Evolutionary conservation across 2,888 invertebrate species (phyloP).

Genomic region (Noctua janthe): DNA sequence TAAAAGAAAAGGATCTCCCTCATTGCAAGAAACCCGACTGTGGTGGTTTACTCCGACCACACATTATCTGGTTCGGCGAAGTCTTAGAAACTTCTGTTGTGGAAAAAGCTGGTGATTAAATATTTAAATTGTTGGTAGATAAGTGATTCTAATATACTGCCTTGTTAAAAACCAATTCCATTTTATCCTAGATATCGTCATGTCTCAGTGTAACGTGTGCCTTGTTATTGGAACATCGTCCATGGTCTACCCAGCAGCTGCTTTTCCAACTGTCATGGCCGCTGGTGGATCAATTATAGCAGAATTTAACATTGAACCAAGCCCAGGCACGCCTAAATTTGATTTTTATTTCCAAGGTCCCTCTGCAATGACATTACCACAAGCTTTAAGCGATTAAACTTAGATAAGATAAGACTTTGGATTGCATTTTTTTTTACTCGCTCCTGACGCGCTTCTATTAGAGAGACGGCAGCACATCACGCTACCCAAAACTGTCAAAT

Average conservation of each 20-base stretch:
- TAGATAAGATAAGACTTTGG: background rate
- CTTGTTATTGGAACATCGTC: constrained; percentile 95
- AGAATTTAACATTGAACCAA: constrained; percentile 71
- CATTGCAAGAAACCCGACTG: constrained; percentile 92
- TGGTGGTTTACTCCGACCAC: constrained; percentile 93
- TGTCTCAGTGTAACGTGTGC: constrained; percentile 91
- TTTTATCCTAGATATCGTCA: constrained; percentile 68
- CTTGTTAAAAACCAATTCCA: background rate
- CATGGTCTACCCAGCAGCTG: constrained; percentile 94
- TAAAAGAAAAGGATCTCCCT: constrained; percentile 93
- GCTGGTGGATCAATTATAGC: constrained; percentile 86
- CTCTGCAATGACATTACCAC: constrained; percentile 51
- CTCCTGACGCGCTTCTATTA: background rate
- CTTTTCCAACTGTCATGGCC: constrained; percentile 93
- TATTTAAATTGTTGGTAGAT: background rate
- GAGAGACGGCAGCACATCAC: no score
- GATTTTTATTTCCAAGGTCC: constrained; percentile 59
- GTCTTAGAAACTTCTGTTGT: constrained; percentile 91
- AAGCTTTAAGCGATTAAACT: constrained; percentile 75
- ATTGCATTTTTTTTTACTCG: background rate
- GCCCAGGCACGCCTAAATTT: constrained; percentile 31
- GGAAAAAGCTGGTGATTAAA: constrained; percentile 90
- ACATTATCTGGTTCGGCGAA: constrained; percentile 97
- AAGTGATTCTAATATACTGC: background rate
- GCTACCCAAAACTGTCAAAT: no score